phyloP scores from a whole-genome alignment of 2,888 invertebrate genomes.

The Melipona beecheii region DNA sequence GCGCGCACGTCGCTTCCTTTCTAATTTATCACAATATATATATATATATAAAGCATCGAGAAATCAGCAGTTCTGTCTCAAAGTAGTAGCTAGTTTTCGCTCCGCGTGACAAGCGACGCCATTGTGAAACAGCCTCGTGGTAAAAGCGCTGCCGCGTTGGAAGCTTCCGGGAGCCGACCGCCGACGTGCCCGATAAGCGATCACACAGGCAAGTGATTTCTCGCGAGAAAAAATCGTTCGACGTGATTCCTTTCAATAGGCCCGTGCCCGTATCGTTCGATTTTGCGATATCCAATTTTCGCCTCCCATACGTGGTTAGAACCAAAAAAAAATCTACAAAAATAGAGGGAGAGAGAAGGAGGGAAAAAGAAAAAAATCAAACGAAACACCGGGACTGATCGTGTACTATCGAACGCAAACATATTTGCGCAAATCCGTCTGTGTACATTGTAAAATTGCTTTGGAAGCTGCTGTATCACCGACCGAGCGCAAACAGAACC shows the following conservation, averaged over 20 bases:
- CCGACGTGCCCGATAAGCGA: slow-evolving; percentile 17
- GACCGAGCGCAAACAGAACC: slow-evolving; percentile 6
- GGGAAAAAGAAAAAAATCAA: neutral
- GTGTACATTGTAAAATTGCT: slow-evolving; percentile 21
- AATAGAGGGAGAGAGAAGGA: no score
- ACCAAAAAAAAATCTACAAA: neutral
- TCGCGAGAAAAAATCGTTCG: neutral
- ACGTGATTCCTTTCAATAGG: slow-evolving; percentile 12
- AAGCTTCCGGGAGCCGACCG: neutral
- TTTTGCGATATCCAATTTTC: slow-evolving; percentile 6
- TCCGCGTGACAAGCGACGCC: neutral
- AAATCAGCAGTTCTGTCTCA: neutral
- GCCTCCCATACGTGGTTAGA: neutral
- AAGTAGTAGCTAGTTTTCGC: neutral
- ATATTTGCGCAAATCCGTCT: slow-evolving; percentile 7
- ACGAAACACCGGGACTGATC: no score
- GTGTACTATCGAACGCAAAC: slow-evolving; percentile 6
- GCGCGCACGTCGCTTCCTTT: neutral
- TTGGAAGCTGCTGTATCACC: neutral
- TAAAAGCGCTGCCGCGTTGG: slow-evolving; percentile 6
- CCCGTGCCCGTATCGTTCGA: slow-evolving; percentile 13
- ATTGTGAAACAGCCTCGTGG: neutral
- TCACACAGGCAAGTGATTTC: neutral
- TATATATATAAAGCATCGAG: neutral
- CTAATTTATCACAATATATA: neutral